phyloP scores from a whole-genome alignment of 1,140 invertebrate genomes.

The Pentalonia nigronervosa region DNA sequence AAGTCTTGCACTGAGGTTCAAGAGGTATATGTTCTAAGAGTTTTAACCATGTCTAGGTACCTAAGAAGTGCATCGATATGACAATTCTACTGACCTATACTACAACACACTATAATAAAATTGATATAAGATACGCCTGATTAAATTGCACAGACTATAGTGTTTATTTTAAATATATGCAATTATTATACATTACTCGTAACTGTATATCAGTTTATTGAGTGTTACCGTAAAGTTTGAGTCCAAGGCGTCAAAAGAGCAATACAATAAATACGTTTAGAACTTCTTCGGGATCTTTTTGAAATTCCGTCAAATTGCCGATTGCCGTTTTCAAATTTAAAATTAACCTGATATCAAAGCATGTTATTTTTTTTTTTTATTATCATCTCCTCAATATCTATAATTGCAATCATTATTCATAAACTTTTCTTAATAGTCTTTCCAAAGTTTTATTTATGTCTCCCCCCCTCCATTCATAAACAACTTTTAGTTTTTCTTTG shows the following conservation, averaged over 20 bases:
- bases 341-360: not conserved
- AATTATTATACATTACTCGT: not conserved
- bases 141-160: not conserved
- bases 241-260: not conserved
- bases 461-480: not conserved
- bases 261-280: not conserved
- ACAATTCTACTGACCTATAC: too few species aligned
- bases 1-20: too few species aligned
- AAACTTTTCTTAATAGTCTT: not conserved
- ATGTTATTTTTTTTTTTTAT: not conserved
- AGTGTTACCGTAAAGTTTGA: not conserved
- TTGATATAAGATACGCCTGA: not conserved
- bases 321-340: not conserved
- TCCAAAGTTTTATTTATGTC: not conserved
- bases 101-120: not conserved
- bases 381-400: not conserved
- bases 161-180: not conserved
- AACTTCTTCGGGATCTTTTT: not conserved
- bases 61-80: too few species aligned
- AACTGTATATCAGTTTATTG: not conserved
- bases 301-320: not conserved
- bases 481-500: not conserved
- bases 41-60: too few species aligned
- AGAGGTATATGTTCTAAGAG: too few species aligned
- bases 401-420: not conserved